phyloP scores from a whole-genome alignment of 2,888 invertebrate species.

The Ashinkailepas kermadecensis region DNA sequence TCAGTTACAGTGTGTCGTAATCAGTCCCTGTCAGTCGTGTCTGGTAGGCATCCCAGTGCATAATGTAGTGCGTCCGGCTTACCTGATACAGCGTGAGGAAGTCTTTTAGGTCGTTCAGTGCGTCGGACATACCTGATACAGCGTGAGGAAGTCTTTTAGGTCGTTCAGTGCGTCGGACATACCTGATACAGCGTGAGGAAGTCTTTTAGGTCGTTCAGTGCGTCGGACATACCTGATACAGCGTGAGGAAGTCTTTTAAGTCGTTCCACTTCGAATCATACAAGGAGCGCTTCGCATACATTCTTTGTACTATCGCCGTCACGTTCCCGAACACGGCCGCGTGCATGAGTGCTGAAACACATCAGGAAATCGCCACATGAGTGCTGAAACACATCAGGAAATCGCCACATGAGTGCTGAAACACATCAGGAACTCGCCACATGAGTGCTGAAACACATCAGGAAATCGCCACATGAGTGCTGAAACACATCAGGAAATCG shows the following conservation, averaged over 20 bases:
- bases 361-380: too few species aligned
- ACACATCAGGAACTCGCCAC: too few species aligned
- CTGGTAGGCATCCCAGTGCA: not conserved
- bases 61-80: not conserved
- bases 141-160: constrained; percentile 85
- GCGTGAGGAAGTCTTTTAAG: constrained; percentile 85
- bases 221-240: constrained; percentile 63
- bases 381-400: too few species aligned
- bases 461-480: too few species aligned
- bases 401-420: too few species aligned
- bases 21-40: too few species aligned
- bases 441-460: too few species aligned
- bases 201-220: constrained; percentile 89
- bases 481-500: too few species aligned
- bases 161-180: constrained; percentile 63
- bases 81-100: constrained; percentile 80
- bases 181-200: constrained; percentile 80
- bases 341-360: constrained; percentile 80
- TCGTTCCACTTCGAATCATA: constrained; percentile 93
- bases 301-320: constrained; percentile 91
- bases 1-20: too few species aligned
- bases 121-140: constrained; percentile 63
- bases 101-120: constrained; percentile 89
- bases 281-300: constrained; percentile 87
- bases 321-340: constrained; percentile 97